Percentiles rank a stretch among this genome's conserved stretches.
Conservation (phyloP, 2,113 vertebrate genomes). For the Hyaena hyaena region DNA sequence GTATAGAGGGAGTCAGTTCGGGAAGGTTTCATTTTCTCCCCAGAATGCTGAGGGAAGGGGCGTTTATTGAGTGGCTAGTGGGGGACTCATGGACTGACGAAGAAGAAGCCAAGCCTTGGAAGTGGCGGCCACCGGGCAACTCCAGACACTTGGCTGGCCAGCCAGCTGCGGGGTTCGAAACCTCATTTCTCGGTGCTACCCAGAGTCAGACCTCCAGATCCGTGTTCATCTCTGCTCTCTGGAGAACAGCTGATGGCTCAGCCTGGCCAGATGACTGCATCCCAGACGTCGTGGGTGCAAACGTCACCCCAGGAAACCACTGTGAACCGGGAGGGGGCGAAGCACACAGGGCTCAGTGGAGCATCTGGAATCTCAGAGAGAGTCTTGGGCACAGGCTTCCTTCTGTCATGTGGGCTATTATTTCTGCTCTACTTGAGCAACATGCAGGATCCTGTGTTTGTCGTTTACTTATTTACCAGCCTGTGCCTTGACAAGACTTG, state of each 20-base stretch:
- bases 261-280: neutral
- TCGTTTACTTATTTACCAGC: neutral
- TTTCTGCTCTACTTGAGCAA: neutral
- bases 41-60: neutral
- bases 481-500: neutral
- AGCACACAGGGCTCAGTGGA: neutral
- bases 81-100: neutral
- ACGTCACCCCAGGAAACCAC: too few relatives aligned
- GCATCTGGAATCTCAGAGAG: neutral
- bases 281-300: neutral
- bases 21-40: neutral
- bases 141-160: neutral
- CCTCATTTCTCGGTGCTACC: neutral
- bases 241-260: neutral
- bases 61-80: neutral
- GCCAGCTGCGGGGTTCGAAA: neutral
- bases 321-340: neutral
- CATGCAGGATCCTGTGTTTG: neutral
- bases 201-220: neutral
- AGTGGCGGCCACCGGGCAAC: too few relatives aligned
- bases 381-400: accelerated
- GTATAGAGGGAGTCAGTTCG: too few relatives aligned
- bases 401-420: neutral
- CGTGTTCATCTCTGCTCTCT: neutral
- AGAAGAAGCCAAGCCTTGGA: neutral